These are phyloP conservation scores for Astyanax mexicanus DNA, from an alignment of 2,797 vertebrate species.

Conservation along the genomic window DNA sequence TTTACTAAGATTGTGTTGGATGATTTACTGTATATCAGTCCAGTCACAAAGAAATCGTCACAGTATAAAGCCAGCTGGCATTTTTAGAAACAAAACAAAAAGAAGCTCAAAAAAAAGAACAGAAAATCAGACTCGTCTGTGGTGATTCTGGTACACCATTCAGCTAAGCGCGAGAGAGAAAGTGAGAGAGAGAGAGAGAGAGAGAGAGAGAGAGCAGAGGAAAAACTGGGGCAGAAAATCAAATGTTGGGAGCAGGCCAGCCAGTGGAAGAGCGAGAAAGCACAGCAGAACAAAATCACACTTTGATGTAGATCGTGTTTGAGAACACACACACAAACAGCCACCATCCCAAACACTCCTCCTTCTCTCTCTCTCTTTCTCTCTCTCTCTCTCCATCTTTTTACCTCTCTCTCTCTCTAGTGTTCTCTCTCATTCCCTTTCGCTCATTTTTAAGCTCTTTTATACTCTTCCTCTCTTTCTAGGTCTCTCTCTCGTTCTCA, in stretches of 20 bases:
- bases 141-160: background rate
- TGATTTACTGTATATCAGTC: too few relatives aligned
- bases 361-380: background rate
- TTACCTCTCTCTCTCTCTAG: background rate
- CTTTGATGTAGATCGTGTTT: slow-evolving; percentile 46
- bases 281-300: slow-evolving; percentile 27
- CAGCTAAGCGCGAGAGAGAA: background rate
- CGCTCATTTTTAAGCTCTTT: background rate
- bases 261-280: slow-evolving; percentile 14
- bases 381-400: background rate
- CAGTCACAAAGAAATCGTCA: too few relatives aligned
- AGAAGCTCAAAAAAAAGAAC: background rate
- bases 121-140: background rate
- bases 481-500: background rate
- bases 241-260: slow-evolving; percentile 43
- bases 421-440: background rate
- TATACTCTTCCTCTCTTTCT: slow-evolving; percentile 1
- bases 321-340: slow-evolving; percentile 34
- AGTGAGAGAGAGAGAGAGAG: background rate
- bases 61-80: too few relatives aligned
- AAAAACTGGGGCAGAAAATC: slow-evolving; percentile 53
- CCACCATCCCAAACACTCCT: slow-evolving; percentile 1
- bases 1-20: too few relatives aligned
- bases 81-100: too few relatives aligned
- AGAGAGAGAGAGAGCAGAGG: slow-evolving; percentile 12